Percentiles rank a stretch among this genome's conserved stretches.
phyloP scores from a whole-genome alignment of 1,140 invertebrate species.

The Drosophila subpulchrella region DNA sequence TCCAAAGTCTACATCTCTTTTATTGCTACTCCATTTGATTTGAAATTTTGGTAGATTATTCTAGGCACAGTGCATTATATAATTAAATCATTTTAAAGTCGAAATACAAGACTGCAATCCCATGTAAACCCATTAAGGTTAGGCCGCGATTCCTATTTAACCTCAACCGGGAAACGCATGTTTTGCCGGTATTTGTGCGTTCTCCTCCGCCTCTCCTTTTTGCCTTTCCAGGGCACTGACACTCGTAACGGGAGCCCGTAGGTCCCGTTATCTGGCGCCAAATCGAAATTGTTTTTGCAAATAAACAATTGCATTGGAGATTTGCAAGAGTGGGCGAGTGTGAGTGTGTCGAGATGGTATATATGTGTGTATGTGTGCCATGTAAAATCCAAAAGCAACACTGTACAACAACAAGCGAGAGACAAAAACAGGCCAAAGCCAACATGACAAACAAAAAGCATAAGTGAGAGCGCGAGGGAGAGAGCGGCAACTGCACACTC shows the following conservation, averaged over 20 bases:
- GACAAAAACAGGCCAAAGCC: slow-evolving; percentile 57
- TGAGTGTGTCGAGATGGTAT: neutral
- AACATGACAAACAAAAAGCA: slow-evolving; percentile 83
- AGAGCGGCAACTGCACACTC: slow-evolving; percentile 61
- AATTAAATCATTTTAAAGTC: neutral
- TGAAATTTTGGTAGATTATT: neutral
- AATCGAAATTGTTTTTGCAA: slow-evolving; percentile 48
- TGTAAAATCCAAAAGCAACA: slow-evolving; percentile 52
- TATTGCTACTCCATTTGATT: neutral
- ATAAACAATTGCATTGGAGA: slow-evolving; percentile 35
- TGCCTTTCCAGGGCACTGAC: slow-evolving; percentile 39
- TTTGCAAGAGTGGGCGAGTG: slow-evolving; percentile 1
- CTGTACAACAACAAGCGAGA: slow-evolving; percentile 52
- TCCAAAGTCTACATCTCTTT: neutral
- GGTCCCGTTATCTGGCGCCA: slow-evolving; percentile 60
- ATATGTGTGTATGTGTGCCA: slow-evolving; percentile 31
- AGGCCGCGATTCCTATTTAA: slow-evolving; percentile 50
- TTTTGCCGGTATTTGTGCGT: slow-evolving; percentile 39
- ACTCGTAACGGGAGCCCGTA: slow-evolving; percentile 40
- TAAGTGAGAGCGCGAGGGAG: slow-evolving; percentile 61
- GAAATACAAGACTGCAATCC: neutral
- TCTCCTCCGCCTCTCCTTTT: slow-evolving; percentile 24
- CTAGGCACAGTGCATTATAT: neutral
- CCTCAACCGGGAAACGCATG: slow-evolving; percentile 59
- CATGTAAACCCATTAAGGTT: slow-evolving; percentile 38